A percentile compares a stretch with the other conserved stretches of the same genome.
Evolutionary conservation across 1,140 invertebrate genomes (phyloP).

Genomic region (Ridgeia piscesae): DNA sequence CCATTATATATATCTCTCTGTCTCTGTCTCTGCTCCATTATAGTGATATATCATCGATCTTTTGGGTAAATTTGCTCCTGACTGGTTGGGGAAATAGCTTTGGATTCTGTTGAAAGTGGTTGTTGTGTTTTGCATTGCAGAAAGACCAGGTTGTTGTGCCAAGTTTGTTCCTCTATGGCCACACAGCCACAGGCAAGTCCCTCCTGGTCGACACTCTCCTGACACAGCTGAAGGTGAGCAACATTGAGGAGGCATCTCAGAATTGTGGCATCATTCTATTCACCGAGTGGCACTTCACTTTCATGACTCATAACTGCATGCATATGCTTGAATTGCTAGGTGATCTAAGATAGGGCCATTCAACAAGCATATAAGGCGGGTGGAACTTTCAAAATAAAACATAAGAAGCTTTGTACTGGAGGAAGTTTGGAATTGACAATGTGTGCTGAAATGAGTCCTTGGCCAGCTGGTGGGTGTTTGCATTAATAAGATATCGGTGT

Average conservation of each 20-base stretch:
- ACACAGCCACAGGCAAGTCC: conserved; percentile 79
- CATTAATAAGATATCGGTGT: too few species aligned
- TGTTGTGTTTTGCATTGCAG: conserved; percentile 1
- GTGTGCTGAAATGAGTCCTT: too few species aligned
- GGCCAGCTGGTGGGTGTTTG: too few species aligned
- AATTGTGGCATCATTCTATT: not conserved
- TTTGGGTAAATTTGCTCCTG: not conserved
- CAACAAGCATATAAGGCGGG: not conserved
- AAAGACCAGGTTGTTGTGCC: conserved; percentile 26
- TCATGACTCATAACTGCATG: too few species aligned
- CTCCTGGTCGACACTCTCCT: conserved; percentile 67
- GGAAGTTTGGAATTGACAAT: too few species aligned
- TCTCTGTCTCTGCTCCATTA: too few species aligned
- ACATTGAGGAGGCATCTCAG: not conserved
- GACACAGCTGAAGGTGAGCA: conserved; percentile 60
- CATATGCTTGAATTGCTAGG: too few species aligned
- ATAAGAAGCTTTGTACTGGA: not conserved
- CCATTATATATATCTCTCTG: too few species aligned
- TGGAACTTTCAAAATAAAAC: not conserved
- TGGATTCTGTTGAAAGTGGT: not conserved
- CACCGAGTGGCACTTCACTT: not conserved
- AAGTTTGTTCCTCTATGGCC: conserved; percentile 74
- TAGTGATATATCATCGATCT: not conserved
- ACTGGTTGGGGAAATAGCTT: not conserved
- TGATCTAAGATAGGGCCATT: too few species aligned